A percentile compares a stretch with the other conserved stretches of the same genome.
Conservation (phyloP, 2,797 vertebrate species). For the Rachycentron canadum region DNA sequence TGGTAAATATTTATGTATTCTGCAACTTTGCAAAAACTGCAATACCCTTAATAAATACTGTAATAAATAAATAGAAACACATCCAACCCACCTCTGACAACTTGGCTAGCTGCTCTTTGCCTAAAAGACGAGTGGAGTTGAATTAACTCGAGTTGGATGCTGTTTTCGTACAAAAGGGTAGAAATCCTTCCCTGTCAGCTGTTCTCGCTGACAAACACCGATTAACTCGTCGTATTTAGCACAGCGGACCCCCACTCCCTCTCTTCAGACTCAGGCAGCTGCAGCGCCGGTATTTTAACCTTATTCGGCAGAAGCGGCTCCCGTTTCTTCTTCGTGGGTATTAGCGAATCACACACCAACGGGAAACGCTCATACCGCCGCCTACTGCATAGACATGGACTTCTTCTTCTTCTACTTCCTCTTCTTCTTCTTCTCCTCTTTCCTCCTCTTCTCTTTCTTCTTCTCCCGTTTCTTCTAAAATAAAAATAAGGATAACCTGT, state of each 20-base stretch:
- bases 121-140: not conserved
- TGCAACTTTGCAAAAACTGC: not conserved
- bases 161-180: not conserved
- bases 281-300: slow-evolving; percentile 19
- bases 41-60: not conserved
- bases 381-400: too few species aligned
- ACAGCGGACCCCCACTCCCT: not conserved
- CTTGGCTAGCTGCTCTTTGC: not conserved
- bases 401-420: too few species aligned
- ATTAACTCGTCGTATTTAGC: not conserved
- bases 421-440: too few species aligned
- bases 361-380: not conserved
- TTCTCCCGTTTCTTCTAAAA: too few species aligned
- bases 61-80: not conserved
- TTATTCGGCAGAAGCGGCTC: slow-evolving; percentile 35
- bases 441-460: too few species aligned
- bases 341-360: too few species aligned
- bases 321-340: slow-evolving; percentile 14
- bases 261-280: not conserved
- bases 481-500: too few species aligned
- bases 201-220: not conserved
- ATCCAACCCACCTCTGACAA: not conserved
- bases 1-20: not conserved
- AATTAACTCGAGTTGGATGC: not conserved
- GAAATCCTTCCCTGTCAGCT: not conserved